phyloP scores from a whole-genome alignment of 2,888 invertebrate species.

The Andrena praecox region DNA sequence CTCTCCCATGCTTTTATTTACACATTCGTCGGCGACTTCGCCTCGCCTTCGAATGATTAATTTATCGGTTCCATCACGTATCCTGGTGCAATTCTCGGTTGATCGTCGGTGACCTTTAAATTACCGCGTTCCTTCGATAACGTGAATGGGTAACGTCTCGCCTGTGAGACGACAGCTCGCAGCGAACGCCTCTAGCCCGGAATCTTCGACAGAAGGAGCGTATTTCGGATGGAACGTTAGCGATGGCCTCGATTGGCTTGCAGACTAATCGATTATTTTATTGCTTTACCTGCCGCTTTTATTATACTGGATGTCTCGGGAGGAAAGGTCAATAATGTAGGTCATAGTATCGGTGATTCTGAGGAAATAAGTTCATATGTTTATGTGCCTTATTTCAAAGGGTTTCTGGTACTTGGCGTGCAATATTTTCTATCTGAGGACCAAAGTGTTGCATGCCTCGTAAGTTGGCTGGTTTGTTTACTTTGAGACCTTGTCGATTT shows the following conservation, averaged over 20 bases:
- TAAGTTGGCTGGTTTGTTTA: too few species aligned
- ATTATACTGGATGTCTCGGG: too few species aligned
- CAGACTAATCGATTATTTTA: constrained; percentile 1
- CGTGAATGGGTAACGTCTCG: not conserved
- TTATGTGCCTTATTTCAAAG: too few species aligned
- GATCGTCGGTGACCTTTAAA: constrained; percentile 53
- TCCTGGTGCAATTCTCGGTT: constrained; percentile 14
- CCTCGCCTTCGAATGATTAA: constrained; percentile 52
- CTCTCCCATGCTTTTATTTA: constrained; percentile 37
- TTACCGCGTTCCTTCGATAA: constrained; percentile 27
- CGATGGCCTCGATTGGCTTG: not conserved
- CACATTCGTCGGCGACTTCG: constrained; percentile 35
- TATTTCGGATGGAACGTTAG: not conserved
- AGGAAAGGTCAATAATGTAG: too few species aligned
- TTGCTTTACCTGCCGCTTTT: too few species aligned
- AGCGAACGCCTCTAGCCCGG: not conserved
- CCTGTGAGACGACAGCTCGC: too few species aligned
- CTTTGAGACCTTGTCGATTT: too few species aligned
- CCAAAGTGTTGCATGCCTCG: too few species aligned
- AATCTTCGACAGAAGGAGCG: not conserved
- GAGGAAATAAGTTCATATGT: too few species aligned
- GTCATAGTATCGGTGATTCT: too few species aligned
- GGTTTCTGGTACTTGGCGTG: too few species aligned
- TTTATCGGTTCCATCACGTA: constrained; percentile 45
- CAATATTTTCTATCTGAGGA: too few species aligned